Conservation (phyloP, 1,140 invertebrate genomes). For the Ylistrum balloti region DNA sequence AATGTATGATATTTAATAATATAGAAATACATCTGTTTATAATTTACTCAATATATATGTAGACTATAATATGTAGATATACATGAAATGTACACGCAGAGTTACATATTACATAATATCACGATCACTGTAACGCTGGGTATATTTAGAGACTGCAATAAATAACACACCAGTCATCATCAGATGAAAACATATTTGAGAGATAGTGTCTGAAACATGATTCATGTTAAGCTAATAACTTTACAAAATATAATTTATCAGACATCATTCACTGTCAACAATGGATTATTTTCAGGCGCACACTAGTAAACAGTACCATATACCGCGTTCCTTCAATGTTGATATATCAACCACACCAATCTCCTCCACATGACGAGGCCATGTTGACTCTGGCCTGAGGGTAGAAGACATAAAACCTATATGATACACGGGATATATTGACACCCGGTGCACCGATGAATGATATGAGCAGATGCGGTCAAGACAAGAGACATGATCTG, state of each 20-base stretch:
- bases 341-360: background rate
- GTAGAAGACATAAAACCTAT: background rate
- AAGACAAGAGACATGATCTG: background rate
- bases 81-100: no score
- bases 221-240: background rate
- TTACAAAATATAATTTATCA: constrained; percentile 15
- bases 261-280: constrained; percentile 13
- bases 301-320: background rate
- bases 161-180: background rate
- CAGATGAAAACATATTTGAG: background rate
- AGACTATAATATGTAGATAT: no score
- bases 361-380: background rate
- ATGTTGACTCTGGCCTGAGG: constrained; percentile 30
- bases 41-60: no score
- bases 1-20: no score
- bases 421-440: background rate
- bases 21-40: no score
- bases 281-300: background rate
- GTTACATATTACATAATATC: no score
- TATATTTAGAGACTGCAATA: no score
- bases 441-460: background rate
- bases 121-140: no score
- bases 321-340: background rate
- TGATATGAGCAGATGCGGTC: background rate
- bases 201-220: background rate